These are phyloP conservation scores for Artemia sinica DNA, from an alignment of 2,888 invertebrate genomes.

Conservation along the genomic window DNA sequence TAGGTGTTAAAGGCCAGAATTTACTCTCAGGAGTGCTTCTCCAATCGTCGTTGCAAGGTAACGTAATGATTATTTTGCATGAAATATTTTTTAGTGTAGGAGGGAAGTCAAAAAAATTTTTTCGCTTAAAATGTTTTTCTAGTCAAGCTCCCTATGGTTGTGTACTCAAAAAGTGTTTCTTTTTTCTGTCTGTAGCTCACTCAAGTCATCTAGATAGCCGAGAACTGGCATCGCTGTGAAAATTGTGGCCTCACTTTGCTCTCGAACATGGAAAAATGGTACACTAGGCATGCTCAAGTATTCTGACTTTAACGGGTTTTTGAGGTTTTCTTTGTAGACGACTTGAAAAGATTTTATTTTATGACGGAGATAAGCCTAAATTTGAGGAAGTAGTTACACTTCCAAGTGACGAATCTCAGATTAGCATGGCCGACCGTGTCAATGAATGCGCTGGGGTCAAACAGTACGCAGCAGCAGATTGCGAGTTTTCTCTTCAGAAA, in stretches of 20 bases:
- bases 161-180: too few relatives aligned
- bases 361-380: constrained; percentile 4
- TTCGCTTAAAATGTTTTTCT: background rate
- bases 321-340: background rate
- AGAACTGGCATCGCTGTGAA: background rate
- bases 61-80: background rate
- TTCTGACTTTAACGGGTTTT: background rate
- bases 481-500: background rate
- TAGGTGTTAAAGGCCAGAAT: background rate
- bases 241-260: background rate
- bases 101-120: background rate
- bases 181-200: background rate
- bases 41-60: background rate
- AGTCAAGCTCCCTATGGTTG: background rate
- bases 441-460: constrained; percentile 1
- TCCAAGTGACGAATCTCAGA: background rate
- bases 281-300: constrained; percentile 6
- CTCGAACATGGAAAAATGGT: background rate
- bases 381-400: background rate
- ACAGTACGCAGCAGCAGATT: background rate
- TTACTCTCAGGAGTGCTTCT: background rate
- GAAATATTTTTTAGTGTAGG: background rate
- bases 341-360: too few relatives aligned
- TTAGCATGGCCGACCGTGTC: background rate
- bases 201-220: background rate